Evolutionary conservation across 1,140 invertebrate genomes (phyloP).

Genomic region (Drosophila setifemur): DNA sequence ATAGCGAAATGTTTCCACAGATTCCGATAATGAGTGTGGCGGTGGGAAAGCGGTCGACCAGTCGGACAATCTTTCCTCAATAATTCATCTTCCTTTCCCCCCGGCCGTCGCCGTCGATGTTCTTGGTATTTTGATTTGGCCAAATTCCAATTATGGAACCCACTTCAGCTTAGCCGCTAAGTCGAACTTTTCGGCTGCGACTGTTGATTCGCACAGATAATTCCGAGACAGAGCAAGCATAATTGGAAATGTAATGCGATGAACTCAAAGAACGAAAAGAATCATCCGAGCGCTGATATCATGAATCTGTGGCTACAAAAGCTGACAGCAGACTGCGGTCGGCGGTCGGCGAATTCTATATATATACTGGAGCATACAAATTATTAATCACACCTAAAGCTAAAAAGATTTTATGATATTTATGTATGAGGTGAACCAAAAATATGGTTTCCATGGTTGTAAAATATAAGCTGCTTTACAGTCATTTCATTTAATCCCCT

Average conservation of each 20-base stretch:
- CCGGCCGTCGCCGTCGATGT: conserved; percentile 7
- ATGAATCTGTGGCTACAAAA: neutral
- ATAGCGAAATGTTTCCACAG: conserved; percentile 69
- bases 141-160: conserved; percentile 43
- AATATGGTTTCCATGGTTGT: too few species aligned
- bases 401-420: too few species aligned
- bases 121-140: conserved; percentile 64
- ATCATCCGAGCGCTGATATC: neutral
- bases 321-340: too few species aligned
- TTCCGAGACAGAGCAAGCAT: conserved; percentile 13
- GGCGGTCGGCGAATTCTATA: too few species aligned
- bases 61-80: conserved; percentile 53
- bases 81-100: conserved; percentile 61
- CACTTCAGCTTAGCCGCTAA: conserved; percentile 25
- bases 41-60: neutral
- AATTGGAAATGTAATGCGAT: conserved; percentile 46
- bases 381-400: too few species aligned
- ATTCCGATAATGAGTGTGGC: conserved; percentile 57
- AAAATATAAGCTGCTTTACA: too few species aligned
- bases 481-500: too few species aligned
- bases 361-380: too few species aligned
- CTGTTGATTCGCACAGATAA: conserved; percentile 38
- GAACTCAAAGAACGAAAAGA: conserved; percentile 18
- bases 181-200: conserved; percentile 27
- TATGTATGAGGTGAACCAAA: too few species aligned